Percentiles rank a stretch among this genome's conserved stretches.
These are phyloP conservation scores for Malurus splendens DNA, from an alignment of 2,797 vertebrate genomes.

Conservation along the genomic window DNA sequence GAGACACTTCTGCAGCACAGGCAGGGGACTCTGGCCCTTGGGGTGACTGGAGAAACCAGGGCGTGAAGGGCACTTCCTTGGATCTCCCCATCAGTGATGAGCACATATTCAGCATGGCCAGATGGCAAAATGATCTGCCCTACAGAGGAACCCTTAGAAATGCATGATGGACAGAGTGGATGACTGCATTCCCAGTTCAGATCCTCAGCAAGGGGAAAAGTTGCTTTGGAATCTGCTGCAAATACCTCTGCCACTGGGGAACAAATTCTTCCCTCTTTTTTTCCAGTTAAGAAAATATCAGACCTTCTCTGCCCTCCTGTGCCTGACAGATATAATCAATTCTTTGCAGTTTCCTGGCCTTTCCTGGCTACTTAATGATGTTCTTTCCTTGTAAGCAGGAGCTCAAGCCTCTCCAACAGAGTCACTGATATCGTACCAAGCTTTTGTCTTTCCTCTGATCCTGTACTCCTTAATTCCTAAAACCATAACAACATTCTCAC, in stretches of 20 bases:
- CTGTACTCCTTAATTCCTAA: neutral
- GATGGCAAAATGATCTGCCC: neutral
- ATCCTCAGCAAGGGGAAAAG: neutral
- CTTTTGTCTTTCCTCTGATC: neutral
- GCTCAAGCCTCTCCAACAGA: neutral
- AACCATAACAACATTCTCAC: neutral
- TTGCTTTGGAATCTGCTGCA: neutral
- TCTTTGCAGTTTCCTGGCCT: neutral
- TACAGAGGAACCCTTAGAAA: neutral
- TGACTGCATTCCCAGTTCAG: neutral
- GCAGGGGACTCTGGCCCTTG: neutral
- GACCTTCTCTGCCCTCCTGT: neutral
- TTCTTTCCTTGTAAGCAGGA: neutral
- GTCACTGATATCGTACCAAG: neutral
- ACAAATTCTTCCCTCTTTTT: neutral
- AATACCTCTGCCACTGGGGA: neutral
- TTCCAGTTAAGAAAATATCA: neutral
- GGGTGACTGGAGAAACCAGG: neutral
- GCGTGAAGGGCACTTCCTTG: neutral
- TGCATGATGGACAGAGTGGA: neutral
- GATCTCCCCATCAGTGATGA: neutral
- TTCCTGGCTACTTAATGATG: neutral
- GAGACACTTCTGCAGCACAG: neutral
- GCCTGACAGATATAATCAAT: neutral
- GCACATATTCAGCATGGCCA: fast-evolving